Base-by-base conservation (phyloP, 30 jellyfish, hydroid and myxozoan genomes). In the Aurelia sp. region DNA sequence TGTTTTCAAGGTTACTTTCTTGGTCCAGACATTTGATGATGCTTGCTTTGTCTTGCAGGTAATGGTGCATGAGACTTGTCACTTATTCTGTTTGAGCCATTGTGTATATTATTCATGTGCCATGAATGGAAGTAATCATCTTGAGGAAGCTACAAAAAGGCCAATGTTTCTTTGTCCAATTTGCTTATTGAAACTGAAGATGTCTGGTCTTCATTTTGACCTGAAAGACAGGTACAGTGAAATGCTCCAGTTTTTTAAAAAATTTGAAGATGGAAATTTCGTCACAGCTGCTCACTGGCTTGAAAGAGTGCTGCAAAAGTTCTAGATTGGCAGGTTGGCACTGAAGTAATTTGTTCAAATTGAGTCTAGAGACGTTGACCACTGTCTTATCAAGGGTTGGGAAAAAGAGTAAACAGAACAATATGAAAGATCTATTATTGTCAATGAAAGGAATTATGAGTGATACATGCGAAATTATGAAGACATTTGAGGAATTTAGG, bases 71-170 rank as follows among this genome's bases (percentile, higher is more conserved):
- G 75, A 64, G 41, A 64, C 10, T 40, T 40, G 51, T 40, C 51
- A 40, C 51, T 8, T 40, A 40, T 40, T 40, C 51, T 40, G 51
- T 40, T 40, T 64, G 17, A 16, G 75, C 38, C 75, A 64, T 64
- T 64, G 75, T 21, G 19, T 64, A 13, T 17, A 64, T 64, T 64
- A 19, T 44, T 64, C 75, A 11, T 64, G 75, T 64, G 75, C 75
- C 17, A 64, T 64, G 75, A 64, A 64, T 64, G 75, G 75, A 18
- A 64, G 75, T 8, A 64, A 64, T 21, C 75, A 64, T 8, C 38
- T 64, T 5, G 75, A 64, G 41, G 75, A 64, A 21, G 75, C 75
- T 0, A 64, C 75, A 18, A 64, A 22, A 9, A 17, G 75, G n/a
- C 27, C 75, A 13, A 64, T 21, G 38, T 64, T 64, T 64, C 75